Base-by-base conservation (phyloP, 2,888 invertebrate genomes). In the Drosophila picticornis region DNA sequence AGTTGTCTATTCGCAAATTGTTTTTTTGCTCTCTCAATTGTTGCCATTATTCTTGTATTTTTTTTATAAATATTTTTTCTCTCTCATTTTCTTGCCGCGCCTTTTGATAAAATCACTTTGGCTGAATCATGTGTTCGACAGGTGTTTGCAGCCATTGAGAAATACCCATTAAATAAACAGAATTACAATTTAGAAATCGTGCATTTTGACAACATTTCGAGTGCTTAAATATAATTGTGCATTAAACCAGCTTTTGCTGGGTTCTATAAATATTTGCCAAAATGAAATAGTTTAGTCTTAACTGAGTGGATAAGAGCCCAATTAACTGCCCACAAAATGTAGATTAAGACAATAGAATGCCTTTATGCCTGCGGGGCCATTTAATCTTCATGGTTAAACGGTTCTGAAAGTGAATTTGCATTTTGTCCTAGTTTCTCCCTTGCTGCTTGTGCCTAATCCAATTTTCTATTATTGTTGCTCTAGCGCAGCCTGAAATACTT, bases 111-210 rank as follows among this genome's bases (percentile, higher is more conserved):
- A 43, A 66, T 58, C 60, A 27, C 38, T 51, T 36, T 51, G 48
- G 27, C 40, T 67, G 48, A 62, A 50, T 72, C 73, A 73, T 72
- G n/a, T 25, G 62, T 10, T 16, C 46, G 70, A 22, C 61, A 69
- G 70, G 70, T 70, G 70, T 63, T 57, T 52, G 48, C 43, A 70
- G 29, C 51, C 27, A n/a, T 19, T 40, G 27, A 32, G 29, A 40
- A 57, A 67, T 53, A 53, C 34, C 46, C 1, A 4, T 16, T n/a
- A 59, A 46, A 43, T 11, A 25, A n/a, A 31, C 16, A 40, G 5
- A 53, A 38, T 43, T 25, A 40, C 19, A 27, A 16, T 36, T 62
- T 32, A 29, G 4, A 27, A 40, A 32, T 40, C 34, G 22, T 43
- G 43, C 6, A 0, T 43, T 43, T 43, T 22, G 43, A 25, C 25